Base-by-base conservation (phyloP, 2,888 invertebrate genomes). In the Napeogenes inachia region DNA sequence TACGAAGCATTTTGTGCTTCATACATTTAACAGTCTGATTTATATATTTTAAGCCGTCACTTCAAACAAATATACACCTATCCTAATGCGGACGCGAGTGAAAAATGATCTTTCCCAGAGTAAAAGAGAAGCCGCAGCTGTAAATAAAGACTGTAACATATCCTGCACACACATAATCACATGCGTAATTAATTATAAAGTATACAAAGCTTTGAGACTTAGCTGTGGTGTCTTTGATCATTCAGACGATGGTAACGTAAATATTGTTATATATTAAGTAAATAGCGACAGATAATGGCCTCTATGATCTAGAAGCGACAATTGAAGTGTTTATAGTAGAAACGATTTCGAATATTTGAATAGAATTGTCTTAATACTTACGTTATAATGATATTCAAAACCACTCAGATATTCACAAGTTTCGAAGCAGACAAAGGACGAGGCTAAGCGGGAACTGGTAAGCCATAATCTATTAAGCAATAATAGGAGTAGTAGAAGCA, bases 391-490 rank as follows among this genome's bases (percentile, higher is more conserved):
- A 58, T 55, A 57, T 59, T 57, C 53, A 65, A 53, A 61, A 54
- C 54, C 59, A 63, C 60, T 61, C 55, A 62, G 61, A 62, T 61
- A 66, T 68, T 63, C 58, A 53, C 56, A 45, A 59, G 58, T 61
- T 64, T 59, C 64, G 46, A 60, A 57, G 63, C 55, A 79, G 76
- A 83, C 82, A 82, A 82, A 82, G 82, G 77, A 70, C 66, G 64
- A 65, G 70, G 67, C 67, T 73, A 71, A 75, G 71, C 72, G 73
- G 78, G 62, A 58, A 46, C 62, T 64, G 62, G 76, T 75, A 73
- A 79, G 74, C 78, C 76, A 75, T 84, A 81, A 84, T 81, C 82
- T 85, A 84, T 84, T 82, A 82, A 80, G 80, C 79, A 81, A 83
- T 84, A 85, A 84, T 81, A 74, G 75, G 68, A 69, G 70, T 62